Conservation (phyloP, 1,140 invertebrate genomes). For the Oscheius sp. region DNA sequence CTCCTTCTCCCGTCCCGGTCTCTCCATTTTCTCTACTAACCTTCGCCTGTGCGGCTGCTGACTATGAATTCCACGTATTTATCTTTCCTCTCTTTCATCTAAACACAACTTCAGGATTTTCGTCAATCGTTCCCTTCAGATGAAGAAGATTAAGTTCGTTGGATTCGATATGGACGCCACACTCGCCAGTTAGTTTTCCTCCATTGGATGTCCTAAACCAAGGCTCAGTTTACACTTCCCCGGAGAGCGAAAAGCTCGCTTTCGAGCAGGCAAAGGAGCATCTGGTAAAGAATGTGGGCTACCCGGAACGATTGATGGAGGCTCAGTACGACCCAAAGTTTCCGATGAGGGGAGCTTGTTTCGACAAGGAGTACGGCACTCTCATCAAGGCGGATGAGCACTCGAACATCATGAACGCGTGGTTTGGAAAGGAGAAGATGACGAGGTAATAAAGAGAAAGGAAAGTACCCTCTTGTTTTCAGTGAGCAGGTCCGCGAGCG, state of each 20-base stretch:
- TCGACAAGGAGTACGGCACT: slow-evolving; percentile 92
- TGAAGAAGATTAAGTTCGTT: slow-evolving; percentile 98
- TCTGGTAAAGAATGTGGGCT: slow-evolving; percentile 78
- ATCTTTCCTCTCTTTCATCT: too few relatives aligned
- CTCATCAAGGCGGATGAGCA: slow-evolving; percentile 89
- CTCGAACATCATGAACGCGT: slow-evolving; percentile 92
- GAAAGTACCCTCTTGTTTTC: too few relatives aligned
- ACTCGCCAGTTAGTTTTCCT: slow-evolving; percentile 74
- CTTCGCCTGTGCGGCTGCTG: too few relatives aligned
- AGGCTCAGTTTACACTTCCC: slow-evolving; percentile 91
- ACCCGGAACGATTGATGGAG: slow-evolving; percentile 83
- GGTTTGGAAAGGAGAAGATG: slow-evolving; percentile 84
- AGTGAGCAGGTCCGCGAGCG: slow-evolving; percentile 89
- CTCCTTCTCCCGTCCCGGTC: too few relatives aligned
- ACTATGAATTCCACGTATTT: too few relatives aligned
- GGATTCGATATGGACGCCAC: slow-evolving; percentile 99
- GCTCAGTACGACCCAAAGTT: slow-evolving; percentile 96
- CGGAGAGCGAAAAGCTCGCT: slow-evolving; percentile 86
- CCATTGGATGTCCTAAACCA: too few relatives aligned
- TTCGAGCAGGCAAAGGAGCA: slow-evolving; percentile 70
- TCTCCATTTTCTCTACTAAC: too few relatives aligned
- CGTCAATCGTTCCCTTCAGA: slow-evolving; percentile 90
- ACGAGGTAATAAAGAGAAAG: too few relatives aligned
- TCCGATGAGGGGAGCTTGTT: slow-evolving; percentile 93
- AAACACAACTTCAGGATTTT: too few relatives aligned